phyloP scores from a whole-genome alignment of 2,888 invertebrate genomes.

The Teleogryllus oceanicus region DNA sequence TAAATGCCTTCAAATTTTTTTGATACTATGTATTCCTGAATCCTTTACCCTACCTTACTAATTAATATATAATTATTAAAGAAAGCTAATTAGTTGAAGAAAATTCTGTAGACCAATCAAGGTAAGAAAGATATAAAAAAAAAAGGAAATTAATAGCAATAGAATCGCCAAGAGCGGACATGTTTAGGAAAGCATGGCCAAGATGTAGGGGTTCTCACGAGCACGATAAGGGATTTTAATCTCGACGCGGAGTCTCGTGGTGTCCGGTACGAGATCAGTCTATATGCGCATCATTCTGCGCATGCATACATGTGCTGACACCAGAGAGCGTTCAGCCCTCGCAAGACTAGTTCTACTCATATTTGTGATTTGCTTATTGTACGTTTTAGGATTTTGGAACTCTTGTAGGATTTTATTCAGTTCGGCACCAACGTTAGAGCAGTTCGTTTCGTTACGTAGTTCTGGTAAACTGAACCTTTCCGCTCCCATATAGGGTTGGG shows the following conservation, averaged over 20 bases:
- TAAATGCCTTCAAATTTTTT: background rate
- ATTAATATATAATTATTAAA: no score
- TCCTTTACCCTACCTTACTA: no score
- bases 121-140: background rate
- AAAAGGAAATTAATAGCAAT: background rate
- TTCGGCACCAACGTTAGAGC: background rate
- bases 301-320: constrained; percentile 39
- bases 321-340: constrained; percentile 43
- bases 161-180: background rate
- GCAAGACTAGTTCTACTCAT: constrained; percentile 28
- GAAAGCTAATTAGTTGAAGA: no score
- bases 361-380: constrained; percentile 28
- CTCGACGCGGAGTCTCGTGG: constrained; percentile 25
- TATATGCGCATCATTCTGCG: constrained; percentile 33
- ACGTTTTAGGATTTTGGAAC: background rate
- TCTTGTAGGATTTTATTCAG: background rate
- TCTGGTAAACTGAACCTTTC: background rate
- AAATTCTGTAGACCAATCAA: background rate
- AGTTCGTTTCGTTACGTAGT: background rate
- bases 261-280: constrained; percentile 26
- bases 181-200: background rate
- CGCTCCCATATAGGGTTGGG: constrained; percentile 6
- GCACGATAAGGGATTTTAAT: constrained; percentile 27
- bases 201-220: constrained; percentile 26
- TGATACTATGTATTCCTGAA: no score